Evolutionary conservation across 2,888 invertebrate species (phyloP).

Genomic region (Drosophila longiperda): DNA sequence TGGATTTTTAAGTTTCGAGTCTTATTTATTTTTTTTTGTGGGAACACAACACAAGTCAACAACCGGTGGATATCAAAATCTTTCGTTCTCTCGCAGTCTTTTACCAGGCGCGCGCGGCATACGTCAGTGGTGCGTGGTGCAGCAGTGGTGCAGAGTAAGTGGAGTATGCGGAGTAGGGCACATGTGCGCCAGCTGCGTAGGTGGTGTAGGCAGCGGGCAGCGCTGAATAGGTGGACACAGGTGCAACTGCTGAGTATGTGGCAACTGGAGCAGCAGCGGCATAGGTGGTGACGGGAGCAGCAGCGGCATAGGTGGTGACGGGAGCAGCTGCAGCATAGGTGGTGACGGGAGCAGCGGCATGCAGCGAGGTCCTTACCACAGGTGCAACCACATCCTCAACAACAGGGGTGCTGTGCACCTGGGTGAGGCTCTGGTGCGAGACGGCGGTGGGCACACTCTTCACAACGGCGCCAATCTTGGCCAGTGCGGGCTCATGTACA

Average conservation of each 20-base stretch:
- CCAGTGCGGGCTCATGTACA: constrained; percentile 78
- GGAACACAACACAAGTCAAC: constrained; percentile 61
- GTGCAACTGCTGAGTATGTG: constrained; percentile 40
- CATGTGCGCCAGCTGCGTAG: constrained; percentile 31
- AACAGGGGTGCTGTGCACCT: constrained; percentile 84
- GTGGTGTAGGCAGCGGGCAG: constrained; percentile 29
- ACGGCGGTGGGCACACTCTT: constrained; percentile 86
- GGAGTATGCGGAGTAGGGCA: constrained; percentile 30
- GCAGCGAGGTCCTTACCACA: constrained; percentile 76
- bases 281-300: constrained; percentile 42
- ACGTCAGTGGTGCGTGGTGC: constrained; percentile 64
- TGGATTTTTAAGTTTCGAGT: constrained; percentile 9
- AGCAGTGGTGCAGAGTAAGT: constrained; percentile 58
- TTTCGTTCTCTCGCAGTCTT: constrained; percentile 62
- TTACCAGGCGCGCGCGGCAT: constrained; percentile 76
- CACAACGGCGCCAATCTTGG: constrained; percentile 82
- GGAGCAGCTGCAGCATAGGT: constrained; percentile 30
- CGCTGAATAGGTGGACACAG: constrained; percentile 30
- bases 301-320: constrained; percentile 28
- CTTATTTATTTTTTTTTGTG: constrained; percentile 39
- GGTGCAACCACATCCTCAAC: constrained; percentile 82
- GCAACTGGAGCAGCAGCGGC: constrained; percentile 28
- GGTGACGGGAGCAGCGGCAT: constrained; percentile 49
- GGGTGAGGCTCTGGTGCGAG: constrained; percentile 86
- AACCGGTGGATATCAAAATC: constrained; percentile 61